These are phyloP conservation scores for Harlomillsia oculata DNA, from an alignment of 1,140 invertebrate species.

Conservation along the genomic window DNA sequence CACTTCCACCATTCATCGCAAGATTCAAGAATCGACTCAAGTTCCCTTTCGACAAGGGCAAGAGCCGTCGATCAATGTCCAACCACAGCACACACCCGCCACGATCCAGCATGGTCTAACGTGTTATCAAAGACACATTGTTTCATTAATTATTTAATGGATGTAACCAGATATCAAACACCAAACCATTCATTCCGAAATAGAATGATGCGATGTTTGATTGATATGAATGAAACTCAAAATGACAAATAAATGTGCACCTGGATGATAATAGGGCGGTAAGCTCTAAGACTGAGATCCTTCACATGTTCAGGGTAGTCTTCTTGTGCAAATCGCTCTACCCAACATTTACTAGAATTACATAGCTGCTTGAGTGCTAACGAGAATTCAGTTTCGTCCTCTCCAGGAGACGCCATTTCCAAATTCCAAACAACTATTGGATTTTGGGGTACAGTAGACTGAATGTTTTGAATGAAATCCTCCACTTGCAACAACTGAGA, in stretches of 20 bases:
- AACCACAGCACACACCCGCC: slow-evolving; percentile 46
- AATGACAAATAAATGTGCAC: slow-evolving; percentile 35
- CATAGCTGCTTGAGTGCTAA: slow-evolving; percentile 42
- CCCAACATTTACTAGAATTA: slow-evolving; percentile 42
- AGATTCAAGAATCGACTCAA: slow-evolving; percentile 24
- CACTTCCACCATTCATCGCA: slow-evolving; percentile 28
- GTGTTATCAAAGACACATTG: slow-evolving; percentile 33
- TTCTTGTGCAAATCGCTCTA: slow-evolving; percentile 44
- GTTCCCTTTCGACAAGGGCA: slow-evolving; percentile 29
- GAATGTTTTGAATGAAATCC: slow-evolving; percentile 26
- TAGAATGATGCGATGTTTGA: slow-evolving; percentile 1
- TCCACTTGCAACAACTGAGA: slow-evolving; percentile 19
- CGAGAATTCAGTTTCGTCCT: slow-evolving; percentile 32
- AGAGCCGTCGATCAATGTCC: slow-evolving; percentile 40
- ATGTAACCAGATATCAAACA: too few relatives aligned
- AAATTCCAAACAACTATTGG: slow-evolving; percentile 31
- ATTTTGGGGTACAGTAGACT: slow-evolving; percentile 17
- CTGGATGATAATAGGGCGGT: slow-evolving; percentile 47
- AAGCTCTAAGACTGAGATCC: slow-evolving; percentile 42
- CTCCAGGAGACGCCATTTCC: slow-evolving; percentile 3
- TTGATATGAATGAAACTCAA: not conserved
- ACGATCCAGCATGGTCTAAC: slow-evolving; percentile 45
- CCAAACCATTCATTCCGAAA: too few relatives aligned
- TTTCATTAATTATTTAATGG: too few relatives aligned
- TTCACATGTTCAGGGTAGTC: slow-evolving; percentile 46